phyloP scores from a whole-genome alignment of 2,797 vertebrate genomes.

The Gephyroberyx darwinii region DNA sequence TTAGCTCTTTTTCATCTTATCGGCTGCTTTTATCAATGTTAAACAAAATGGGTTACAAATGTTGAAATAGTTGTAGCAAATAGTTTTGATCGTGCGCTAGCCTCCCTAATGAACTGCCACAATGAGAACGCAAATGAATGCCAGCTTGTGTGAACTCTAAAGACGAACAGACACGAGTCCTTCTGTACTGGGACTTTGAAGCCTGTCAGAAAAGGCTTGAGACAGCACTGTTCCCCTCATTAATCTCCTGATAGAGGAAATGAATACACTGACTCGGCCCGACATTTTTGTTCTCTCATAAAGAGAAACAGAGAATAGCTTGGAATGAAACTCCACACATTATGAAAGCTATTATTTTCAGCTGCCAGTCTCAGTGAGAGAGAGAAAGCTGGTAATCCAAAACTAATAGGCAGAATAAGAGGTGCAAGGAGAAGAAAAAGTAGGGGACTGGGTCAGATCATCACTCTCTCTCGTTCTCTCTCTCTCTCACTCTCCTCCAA shows the following conservation, averaged over 20 bases:
- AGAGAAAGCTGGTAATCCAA: constrained; percentile 72
- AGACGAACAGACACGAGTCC: constrained; percentile 51
- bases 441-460: constrained; percentile 77
- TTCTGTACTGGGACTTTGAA: constrained; percentile 58
- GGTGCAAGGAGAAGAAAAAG: constrained; percentile 61
- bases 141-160: constrained; percentile 48
- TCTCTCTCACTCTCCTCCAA: constrained; percentile 54
- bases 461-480: constrained; percentile 31
- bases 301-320: constrained; percentile 71
- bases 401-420: constrained; percentile 76
- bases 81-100: constrained; percentile 50
- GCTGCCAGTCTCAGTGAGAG: constrained; percentile 70
- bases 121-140: constrained; percentile 35
- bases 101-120: constrained; percentile 53
- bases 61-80: constrained; percentile 40
- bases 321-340: constrained; percentile 71
- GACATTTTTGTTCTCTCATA: constrained; percentile 72
- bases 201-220: constrained; percentile 67
- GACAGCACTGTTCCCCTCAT: constrained; percentile 69
- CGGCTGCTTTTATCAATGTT: constrained; percentile 24
- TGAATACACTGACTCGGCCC: constrained; percentile 65
- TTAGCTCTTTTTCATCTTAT: background rate
- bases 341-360: constrained; percentile 79
- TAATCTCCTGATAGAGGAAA: constrained; percentile 72
- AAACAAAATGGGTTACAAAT: constrained; percentile 34